Percentiles rank a stretch among this genome's conserved stretches.
Conservation (phyloP, 2,888 invertebrate genomes). For the Galeopsomyia nigrocyanea region DNA sequence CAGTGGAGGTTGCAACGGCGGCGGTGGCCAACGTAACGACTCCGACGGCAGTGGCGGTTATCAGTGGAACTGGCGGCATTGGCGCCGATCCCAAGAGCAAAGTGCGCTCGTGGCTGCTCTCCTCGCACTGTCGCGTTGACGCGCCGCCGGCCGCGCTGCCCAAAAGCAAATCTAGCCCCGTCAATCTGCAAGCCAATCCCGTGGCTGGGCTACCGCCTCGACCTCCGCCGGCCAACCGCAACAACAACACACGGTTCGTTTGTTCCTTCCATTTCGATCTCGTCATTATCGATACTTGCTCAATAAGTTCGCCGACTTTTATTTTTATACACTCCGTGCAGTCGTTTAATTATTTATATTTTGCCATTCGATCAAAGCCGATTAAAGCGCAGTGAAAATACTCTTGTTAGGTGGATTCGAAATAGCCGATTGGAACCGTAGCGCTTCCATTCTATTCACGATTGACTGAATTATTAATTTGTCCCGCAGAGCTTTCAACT, state of each 20-base stretch:
- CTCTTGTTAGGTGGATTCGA: too few species aligned
- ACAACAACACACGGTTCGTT: conserved; percentile 34
- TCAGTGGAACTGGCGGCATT: conserved; percentile 61
- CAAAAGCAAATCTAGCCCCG: conserved; percentile 88
- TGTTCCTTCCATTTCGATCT: neutral
- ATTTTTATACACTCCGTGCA: neutral
- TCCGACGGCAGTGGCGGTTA: conserved; percentile 70
- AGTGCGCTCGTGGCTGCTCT: conserved; percentile 88
- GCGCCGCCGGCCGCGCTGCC: conserved; percentile 72
- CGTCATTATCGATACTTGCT: neutral
- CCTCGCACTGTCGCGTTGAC: conserved; percentile 70
- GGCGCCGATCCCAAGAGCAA: conserved; percentile 76
- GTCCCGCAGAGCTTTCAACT: too few species aligned
- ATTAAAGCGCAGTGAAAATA: too few species aligned
- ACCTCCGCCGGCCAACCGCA: conserved; percentile 73
- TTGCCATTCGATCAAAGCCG: neutral
- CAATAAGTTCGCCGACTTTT: neutral
- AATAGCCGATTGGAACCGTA: too few species aligned
- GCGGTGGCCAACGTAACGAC: conserved; percentile 59
- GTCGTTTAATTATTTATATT: neutral
- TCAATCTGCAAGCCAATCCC: conserved; percentile 58
- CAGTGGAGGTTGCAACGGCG: conserved; percentile 69
- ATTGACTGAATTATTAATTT: too few species aligned
- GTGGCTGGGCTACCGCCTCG: conserved; percentile 73
- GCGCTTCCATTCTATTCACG: too few species aligned